Conservation (phyloP, 1,140 invertebrate genomes). For the Temnothorax nylanderi region DNA sequence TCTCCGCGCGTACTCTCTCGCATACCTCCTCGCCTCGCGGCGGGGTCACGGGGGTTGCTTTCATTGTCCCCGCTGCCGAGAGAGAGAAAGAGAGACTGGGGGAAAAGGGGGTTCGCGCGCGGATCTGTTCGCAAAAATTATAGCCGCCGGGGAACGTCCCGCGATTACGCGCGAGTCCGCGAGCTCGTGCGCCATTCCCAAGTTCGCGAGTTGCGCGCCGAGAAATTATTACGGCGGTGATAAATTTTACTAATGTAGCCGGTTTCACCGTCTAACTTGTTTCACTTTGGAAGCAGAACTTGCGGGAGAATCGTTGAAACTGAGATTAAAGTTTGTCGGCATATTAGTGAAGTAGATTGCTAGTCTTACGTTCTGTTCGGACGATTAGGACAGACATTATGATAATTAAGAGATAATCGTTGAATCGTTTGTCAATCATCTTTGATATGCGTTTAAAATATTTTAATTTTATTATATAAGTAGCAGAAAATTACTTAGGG, state of each 20-base stretch:
- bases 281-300: not conserved
- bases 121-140: conserved; percentile 31
- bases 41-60: conserved; percentile 14
- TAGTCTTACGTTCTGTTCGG: not conserved
- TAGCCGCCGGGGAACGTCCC: conserved; percentile 10
- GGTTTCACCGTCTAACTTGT: conserved; percentile 15
- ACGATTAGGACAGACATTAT: not conserved
- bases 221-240: conserved; percentile 35
- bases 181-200: not conserved
- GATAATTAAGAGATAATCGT: not conserved
- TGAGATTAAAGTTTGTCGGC: conserved; percentile 27
- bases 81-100: too few relatives aligned
- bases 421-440: not conserved
- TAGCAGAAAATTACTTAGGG: not conserved
- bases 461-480: not conserved
- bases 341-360: not conserved
- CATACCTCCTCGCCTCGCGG: not conserved
- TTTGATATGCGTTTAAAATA: not conserved
- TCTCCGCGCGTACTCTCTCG: not conserved
- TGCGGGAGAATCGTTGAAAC: not conserved
- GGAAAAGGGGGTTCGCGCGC: not conserved
- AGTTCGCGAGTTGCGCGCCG: not conserved
- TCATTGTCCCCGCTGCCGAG: conserved; percentile 20
- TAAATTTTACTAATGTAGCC: conserved; percentile 28
- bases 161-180: conserved; percentile 18